phyloP scores from a whole-genome alignment of 2,888 invertebrate species.

The Noctua comes region DNA sequence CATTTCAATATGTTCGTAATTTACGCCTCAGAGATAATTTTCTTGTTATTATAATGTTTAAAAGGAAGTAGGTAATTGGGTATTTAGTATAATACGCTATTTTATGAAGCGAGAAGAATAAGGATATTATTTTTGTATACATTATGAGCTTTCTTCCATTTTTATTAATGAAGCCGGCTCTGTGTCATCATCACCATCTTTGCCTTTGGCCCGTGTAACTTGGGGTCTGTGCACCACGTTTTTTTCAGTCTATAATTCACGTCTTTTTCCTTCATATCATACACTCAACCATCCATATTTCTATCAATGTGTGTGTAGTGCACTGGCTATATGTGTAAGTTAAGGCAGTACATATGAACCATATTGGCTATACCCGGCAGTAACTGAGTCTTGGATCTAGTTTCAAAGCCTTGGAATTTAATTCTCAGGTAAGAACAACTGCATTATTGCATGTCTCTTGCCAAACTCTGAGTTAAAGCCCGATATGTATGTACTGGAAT shows the following conservation, averaged over 20 bases:
- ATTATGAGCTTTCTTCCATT: not conserved
- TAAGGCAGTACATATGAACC: no score
- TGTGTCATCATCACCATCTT: not conserved
- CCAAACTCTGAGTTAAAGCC: not conserved
- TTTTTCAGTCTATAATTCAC: not conserved
- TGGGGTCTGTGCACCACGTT: not conserved
- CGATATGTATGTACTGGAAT: not conserved
- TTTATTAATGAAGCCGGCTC: no score
- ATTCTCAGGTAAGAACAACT: not conserved
- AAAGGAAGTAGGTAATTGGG: not conserved
- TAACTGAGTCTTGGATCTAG: not conserved
- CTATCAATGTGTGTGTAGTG: not conserved
- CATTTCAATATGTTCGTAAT: constrained; percentile 24
- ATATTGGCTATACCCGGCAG: not conserved
- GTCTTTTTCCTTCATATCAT: not conserved
- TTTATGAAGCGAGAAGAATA: not conserved
- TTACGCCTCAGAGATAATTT: constrained; percentile 18
- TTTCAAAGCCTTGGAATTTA: constrained; percentile 29
- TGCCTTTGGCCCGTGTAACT: not conserved
- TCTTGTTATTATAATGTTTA: constrained; percentile 4
- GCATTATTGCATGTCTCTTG: not conserved
- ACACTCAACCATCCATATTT: not conserved
- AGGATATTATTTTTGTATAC: not conserved
- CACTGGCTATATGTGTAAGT: no score
- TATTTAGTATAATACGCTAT: not conserved